Evolutionary conservation across 2,888 invertebrate species (phyloP).

Genomic region (Leucophora obtusa): DNA sequence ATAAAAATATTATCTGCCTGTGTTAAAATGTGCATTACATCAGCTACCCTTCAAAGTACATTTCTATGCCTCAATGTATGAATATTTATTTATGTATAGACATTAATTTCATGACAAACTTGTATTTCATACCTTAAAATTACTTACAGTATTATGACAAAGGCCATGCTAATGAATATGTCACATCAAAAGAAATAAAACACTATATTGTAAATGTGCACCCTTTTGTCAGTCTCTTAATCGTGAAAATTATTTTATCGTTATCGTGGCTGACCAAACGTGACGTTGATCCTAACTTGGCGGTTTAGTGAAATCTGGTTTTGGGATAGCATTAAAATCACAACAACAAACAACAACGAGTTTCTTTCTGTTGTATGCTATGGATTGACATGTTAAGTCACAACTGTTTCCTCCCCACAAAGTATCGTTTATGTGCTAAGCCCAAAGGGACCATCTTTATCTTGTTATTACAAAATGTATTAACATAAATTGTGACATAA

Average conservation of each 20-base stretch:
- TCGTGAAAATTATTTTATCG: slow-evolving; percentile 40
- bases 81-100: no score
- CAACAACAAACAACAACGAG: not conserved
- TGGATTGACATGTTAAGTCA: slow-evolving; percentile 33
- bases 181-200: slow-evolving; percentile 34
- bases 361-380: not conserved
- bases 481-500: not conserved
- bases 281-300: slow-evolving; percentile 54
- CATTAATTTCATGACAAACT: not conserved
- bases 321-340: slow-evolving; percentile 4
- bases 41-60: no score
- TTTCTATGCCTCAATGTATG: no score
- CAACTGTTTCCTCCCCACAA: slow-evolving; percentile 33
- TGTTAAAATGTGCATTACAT: no score
- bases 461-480: slow-evolving; percentile 4
- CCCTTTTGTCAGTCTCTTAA: slow-evolving; percentile 23
- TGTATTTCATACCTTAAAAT: not conserved
- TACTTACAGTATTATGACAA: slow-evolving; percentile 10
- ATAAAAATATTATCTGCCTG: no score
- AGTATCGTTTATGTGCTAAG: not conserved
- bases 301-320: slow-evolving; percentile 52
- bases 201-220: not conserved
- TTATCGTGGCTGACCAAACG: slow-evolving; percentile 59
- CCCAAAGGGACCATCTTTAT: not conserved
- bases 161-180: slow-evolving; percentile 57